These are phyloP conservation scores for Myiagra hebetior DNA, from an alignment of 2,113 vertebrate species.

Conservation along the genomic window DNA sequence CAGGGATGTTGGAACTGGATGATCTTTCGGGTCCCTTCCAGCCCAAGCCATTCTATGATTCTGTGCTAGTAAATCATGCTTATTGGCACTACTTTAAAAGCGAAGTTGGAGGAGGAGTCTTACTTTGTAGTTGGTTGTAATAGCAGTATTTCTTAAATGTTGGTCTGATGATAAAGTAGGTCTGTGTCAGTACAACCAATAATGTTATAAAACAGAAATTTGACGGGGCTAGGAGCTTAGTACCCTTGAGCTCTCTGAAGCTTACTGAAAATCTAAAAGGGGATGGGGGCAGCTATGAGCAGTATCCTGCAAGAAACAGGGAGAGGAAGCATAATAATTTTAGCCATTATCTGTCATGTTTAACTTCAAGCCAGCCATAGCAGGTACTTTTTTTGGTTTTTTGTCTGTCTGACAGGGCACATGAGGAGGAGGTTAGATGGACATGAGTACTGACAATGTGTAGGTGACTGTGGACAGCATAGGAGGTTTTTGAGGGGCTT, in stretches of 20 bases:
- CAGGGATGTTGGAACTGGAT: neutral
- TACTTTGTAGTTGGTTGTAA: neutral
- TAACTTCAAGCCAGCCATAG: neutral
- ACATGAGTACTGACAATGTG: neutral
- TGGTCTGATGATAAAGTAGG: neutral
- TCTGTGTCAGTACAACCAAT: neutral
- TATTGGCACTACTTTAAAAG: neutral
- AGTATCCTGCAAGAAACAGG: neutral
- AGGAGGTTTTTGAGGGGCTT: neutral
- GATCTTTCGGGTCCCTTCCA: neutral
- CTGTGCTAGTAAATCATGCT: neutral
- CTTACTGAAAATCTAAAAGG: neutral
- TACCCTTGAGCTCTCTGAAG: neutral
- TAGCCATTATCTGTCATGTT: neutral
- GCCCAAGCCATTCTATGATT: neutral
- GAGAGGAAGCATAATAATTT: neutral
- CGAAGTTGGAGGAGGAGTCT: neutral
- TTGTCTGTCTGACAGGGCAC: accelerated
- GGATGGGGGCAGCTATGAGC: neutral
- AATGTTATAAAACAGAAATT: neutral
- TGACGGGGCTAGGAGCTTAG: neutral
- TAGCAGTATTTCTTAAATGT: neutral
- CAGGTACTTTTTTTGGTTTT: neutral
- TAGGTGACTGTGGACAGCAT: neutral
- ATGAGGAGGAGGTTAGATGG: neutral